Conservation (phyloP, 35 echinoderm and acorn worm genomes). For the Anneissia japonica region DNA sequence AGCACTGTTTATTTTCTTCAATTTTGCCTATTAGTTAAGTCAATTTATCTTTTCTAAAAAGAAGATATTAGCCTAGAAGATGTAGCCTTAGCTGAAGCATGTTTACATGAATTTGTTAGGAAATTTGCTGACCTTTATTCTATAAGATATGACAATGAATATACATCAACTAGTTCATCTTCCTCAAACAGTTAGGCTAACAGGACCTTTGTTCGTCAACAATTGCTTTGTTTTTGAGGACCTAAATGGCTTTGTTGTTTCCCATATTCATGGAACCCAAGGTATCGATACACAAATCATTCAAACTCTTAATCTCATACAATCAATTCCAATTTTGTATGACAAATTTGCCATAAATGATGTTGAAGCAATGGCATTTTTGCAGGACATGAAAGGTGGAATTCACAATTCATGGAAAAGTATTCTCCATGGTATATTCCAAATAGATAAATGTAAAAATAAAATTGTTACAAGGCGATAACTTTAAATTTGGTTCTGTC, state of each 20-base stretch:
- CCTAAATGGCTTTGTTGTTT: slow-evolving; percentile 47
- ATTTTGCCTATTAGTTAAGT: slow-evolving; percentile 36
- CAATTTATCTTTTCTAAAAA: slow-evolving; percentile 21
- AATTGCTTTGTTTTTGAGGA: slow-evolving; percentile 51
- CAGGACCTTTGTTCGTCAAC: slow-evolving; percentile 45
- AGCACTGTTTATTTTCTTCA: slow-evolving; percentile 4
- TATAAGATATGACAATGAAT: slow-evolving; percentile 27
- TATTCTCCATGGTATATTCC: slow-evolving; percentile 9
- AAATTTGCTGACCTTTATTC: slow-evolving; percentile 18
- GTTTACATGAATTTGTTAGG: slow-evolving; percentile 22
- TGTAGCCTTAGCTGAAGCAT: slow-evolving; percentile 26
- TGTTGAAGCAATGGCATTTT: neutral
- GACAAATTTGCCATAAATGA: slow-evolving; percentile 3
- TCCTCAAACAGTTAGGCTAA: slow-evolving; percentile 9
- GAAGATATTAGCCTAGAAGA: slow-evolving; percentile 18
- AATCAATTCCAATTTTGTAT: slow-evolving; percentile 7
- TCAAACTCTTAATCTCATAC: slow-evolving; percentile 14
- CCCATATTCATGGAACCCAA: slow-evolving; percentile 35
- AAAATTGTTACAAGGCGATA: neutral
- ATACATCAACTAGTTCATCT: slow-evolving; percentile 49
- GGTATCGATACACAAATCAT: slow-evolving; percentile 36
- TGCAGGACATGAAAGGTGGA: slow-evolving; percentile 1
- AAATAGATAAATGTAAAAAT: slow-evolving; percentile 14
- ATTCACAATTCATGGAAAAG: slow-evolving; percentile 28
- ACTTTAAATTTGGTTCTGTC: slow-evolving; percentile 29